Base-by-base conservation (phyloP, 2,113 vertebrate species). In the Archilochus colubris region DNA sequence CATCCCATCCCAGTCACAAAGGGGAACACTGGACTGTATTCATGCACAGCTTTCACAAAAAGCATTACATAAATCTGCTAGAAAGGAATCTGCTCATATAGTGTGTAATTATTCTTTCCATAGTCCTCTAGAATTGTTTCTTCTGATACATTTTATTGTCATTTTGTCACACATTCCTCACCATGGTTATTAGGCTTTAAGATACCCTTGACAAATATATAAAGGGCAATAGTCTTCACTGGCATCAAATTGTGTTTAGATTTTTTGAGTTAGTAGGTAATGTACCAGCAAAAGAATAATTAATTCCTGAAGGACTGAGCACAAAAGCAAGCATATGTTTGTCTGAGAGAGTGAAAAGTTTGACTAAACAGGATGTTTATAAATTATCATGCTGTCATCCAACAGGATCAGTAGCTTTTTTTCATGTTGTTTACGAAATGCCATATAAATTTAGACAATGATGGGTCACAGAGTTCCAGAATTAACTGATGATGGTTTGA, bases 161-260 rank as follows among this genome's bases (percentile, higher is more conserved):
- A 82, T 85, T 95, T 88, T 87, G 22, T 86, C 0, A 0, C 57
- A 58, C 23, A 64, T 72, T 91, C 46, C 51, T 83, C 44, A 87
- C 43, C 54, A 82, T 21, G 51, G 72, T 88, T 93, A 89, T 85
- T 89, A 95, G 75, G 50, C 53, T 93, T 94, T 93, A 87, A 96
- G 85, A 91, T 31, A 85, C 58, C 40, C 67, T 89, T 93, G 59
- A 79, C 57, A 94, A 96, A 93, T 86, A 82, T 24, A 91, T 88
- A 88, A 94, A 90, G 88, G 82, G 88, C 62, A 92, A 54, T 92
- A 62, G 63, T 92, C 31, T 48, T 81, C 77, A 38, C 36, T 46
- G 79, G 82, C 92, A 90, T 46, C 48, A 79, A 96, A 93, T 63
- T 79, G 11, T 27, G 84, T 73, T 79, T 80, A 79, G 69, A 64